Percentiles rank a stretch among this genome's conserved stretches.
Conservation (phyloP, 1,140 invertebrate genomes). For the Geopemphigus sp. region DNA sequence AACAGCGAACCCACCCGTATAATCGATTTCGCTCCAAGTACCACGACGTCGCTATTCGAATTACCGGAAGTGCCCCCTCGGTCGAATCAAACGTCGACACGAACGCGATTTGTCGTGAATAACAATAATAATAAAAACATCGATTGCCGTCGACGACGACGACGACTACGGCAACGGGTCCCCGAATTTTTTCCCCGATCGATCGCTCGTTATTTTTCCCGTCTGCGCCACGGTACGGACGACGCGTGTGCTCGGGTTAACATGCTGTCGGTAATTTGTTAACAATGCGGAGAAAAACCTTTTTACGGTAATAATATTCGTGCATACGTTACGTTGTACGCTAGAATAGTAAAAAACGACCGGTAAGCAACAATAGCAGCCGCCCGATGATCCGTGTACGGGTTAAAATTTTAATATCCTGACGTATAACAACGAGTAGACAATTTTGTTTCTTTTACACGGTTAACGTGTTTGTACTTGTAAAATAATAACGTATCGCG, state of each 20-base stretch:
- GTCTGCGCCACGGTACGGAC: too few species aligned
- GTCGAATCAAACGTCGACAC: slow-evolving; percentile 18
- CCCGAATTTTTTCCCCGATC: background rate
- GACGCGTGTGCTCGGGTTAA: too few species aligned
- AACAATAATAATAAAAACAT: background rate
- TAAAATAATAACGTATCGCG: too few species aligned
- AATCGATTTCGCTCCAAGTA: background rate
- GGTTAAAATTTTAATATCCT: slow-evolving; percentile 24
- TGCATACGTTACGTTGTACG: too few species aligned
- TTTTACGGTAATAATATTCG: background rate
- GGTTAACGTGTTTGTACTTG: too few species aligned
- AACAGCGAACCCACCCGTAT: too few species aligned
- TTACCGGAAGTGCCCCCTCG: slow-evolving; percentile 23
- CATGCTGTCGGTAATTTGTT: too few species aligned
- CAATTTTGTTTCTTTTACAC: too few species aligned
- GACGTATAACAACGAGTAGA: background rate
- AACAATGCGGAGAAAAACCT: slow-evolving; percentile 1
- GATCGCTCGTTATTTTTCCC: background rate
- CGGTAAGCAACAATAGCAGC: slow-evolving; percentile 22
- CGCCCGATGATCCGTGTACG: slow-evolving; percentile 26
- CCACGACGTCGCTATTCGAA: background rate
- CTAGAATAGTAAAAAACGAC: background rate
- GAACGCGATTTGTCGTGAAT: background rate
- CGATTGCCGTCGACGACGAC: background rate
- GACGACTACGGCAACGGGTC: too few species aligned